These are phyloP conservation scores for Gambusia holbrooki DNA, from an alignment of 2,113 vertebrate genomes.

Conservation along the genomic window DNA sequence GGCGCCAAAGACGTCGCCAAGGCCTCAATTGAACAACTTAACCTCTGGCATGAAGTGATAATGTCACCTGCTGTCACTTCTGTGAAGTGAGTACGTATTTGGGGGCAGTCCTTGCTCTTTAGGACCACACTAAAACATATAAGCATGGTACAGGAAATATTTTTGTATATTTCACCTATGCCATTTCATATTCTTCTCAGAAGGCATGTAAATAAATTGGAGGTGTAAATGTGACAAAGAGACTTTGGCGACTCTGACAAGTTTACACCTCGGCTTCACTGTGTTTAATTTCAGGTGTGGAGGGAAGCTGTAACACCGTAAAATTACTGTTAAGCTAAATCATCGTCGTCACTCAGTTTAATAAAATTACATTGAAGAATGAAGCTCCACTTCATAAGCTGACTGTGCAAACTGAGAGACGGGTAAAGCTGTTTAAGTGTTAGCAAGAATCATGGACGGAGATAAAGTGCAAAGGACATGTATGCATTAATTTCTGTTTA, in stretches of 20 bases:
- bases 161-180: conserved; percentile 78
- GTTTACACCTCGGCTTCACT: conserved; percentile 66
- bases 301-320: conserved; percentile 56
- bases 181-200: conserved; percentile 78
- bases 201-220: conserved; percentile 72
- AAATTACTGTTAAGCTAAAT: conserved; percentile 42
- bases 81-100: conserved; percentile 80
- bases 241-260: conserved; percentile 50
- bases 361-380: conserved; percentile 62
- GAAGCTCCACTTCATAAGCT: conserved; percentile 56
- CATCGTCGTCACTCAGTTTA: conserved; percentile 53
- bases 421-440: conserved; percentile 24
- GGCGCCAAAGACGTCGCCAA: conserved; percentile 25
- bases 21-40: conserved; percentile 45
- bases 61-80: conserved; percentile 79
- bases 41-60: conserved; percentile 65
- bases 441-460: not conserved
- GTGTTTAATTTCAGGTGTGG: conserved; percentile 64
- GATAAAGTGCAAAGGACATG: conserved; percentile 22
- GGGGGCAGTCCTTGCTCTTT: conserved; percentile 51
- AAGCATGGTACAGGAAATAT: conserved; percentile 80
- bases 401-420: conserved; percentile 60
- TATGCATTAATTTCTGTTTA: conserved; percentile 9
- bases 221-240: conserved; percentile 64
- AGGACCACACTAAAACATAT: conserved; percentile 61